Percentiles rank a stretch among this genome's conserved stretches.
Conservation (phyloP, 2,888 invertebrate species). For the Oxyteleia sp. region DNA sequence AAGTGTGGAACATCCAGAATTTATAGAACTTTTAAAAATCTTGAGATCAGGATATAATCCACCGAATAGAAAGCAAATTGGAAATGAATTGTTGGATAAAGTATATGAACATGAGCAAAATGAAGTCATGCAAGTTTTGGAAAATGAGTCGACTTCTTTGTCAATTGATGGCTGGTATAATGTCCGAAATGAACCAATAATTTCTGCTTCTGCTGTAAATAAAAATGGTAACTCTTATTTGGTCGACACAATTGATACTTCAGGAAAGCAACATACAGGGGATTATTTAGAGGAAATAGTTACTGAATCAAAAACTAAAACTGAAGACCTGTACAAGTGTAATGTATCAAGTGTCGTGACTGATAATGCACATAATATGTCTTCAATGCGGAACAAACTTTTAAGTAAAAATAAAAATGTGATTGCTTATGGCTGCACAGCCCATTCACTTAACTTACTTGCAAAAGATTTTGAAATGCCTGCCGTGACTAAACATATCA, state of each 20-base stretch:
- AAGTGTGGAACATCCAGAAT: constrained; percentile 36
- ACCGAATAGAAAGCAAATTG: constrained; percentile 36
- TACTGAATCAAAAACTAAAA: constrained; percentile 1
- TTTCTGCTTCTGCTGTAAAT: constrained; percentile 27
- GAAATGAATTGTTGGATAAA: constrained; percentile 8
- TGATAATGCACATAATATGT: constrained; percentile 16
- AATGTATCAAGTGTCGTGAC: constrained; percentile 15
- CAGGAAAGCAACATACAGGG: constrained; percentile 7
- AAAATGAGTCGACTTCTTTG: constrained; percentile 15
- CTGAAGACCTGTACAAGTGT: constrained; percentile 21
- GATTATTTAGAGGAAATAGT: constrained; percentile 5
- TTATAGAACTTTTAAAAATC: constrained; percentile 19
- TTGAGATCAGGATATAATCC: constrained; percentile 43
- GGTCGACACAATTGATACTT: constrained; percentile 18
- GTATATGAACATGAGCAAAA: constrained; percentile 6
- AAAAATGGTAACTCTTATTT: constrained; percentile 8
- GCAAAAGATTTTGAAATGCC: constrained; percentile 28
- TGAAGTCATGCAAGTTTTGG: neutral
- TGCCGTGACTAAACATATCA: constrained; percentile 10
- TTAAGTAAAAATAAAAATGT: neutral
- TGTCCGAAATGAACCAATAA: constrained; percentile 32
- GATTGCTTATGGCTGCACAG: constrained; percentile 17
- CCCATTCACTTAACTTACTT: constrained; percentile 19
- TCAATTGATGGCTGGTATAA: constrained; percentile 28
- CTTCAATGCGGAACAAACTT: neutral